Percentiles rank a stretch among this genome's conserved stretches.
phyloP scores from a whole-genome alignment of 2,888 invertebrate genomes.

The Zootermopsis nevadensis region DNA sequence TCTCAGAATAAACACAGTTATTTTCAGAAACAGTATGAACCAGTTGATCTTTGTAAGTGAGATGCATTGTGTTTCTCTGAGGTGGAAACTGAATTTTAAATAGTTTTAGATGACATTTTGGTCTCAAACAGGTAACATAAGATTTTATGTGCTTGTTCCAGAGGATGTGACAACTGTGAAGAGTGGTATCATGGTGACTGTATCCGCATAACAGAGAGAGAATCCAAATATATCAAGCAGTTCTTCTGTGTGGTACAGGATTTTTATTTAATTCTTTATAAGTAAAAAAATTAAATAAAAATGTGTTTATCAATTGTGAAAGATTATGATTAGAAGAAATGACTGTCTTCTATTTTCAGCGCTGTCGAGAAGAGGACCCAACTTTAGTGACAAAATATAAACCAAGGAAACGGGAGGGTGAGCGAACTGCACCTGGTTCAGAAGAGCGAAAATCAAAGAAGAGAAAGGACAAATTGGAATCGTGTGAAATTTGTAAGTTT shows the following conservation, averaged over 20 bases:
- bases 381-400: constrained; percentile 68
- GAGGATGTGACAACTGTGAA: constrained; percentile 96
- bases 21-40: too few relatives aligned
- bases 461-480: constrained; percentile 55
- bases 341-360: constrained; percentile 59
- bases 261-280: too few relatives aligned
- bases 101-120: too few relatives aligned
- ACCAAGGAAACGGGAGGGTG: constrained; percentile 57
- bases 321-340: too few relatives aligned
- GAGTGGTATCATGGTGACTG: constrained; percentile 99
- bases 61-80: too few relatives aligned
- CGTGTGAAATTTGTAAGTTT: constrained; percentile 45
- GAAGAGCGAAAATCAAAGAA: constrained; percentile 57
- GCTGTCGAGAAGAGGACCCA: constrained; percentile 86
- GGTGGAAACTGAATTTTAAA: too few relatives aligned
- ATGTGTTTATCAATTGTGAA: too few relatives aligned
- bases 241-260: constrained; percentile 81
- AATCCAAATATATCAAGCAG: constrained; percentile 92
- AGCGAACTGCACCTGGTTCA: constrained; percentile 55
- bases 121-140: too few relatives aligned
- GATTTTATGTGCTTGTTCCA: constrained; percentile 64
- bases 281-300: too few relatives aligned
- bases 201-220: constrained; percentile 92
- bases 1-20: too few relatives aligned
- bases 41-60: too few relatives aligned